phyloP scores from a whole-genome alignment of 2,888 invertebrate species.

The Kuschelorhynchus macadamiae region DNA sequence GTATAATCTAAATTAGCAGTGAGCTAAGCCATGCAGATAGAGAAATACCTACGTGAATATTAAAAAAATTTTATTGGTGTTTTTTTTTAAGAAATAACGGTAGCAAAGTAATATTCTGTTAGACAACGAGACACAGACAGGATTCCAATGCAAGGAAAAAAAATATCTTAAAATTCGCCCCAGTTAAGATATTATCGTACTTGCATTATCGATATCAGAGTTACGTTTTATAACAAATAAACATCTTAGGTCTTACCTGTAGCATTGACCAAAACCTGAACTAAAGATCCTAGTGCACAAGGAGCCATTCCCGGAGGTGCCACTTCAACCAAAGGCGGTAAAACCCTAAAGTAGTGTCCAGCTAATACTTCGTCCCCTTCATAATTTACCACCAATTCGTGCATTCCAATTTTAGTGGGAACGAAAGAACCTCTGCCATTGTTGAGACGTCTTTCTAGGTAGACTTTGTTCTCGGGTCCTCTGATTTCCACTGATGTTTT shows the following conservation, averaged over 20 bases:
- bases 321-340: constrained; percentile 89
- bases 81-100: too few relatives aligned
- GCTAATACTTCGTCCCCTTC: constrained; percentile 71
- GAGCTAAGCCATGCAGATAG: too few relatives aligned
- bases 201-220: too few relatives aligned
- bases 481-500: constrained; percentile 64
- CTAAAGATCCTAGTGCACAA: constrained; percentile 94
- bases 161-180: too few relatives aligned
- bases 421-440: constrained; percentile 88
- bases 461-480: constrained; percentile 66
- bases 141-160: too few relatives aligned
- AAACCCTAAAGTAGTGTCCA: constrained; percentile 86
- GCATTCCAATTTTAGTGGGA: constrained; percentile 94
- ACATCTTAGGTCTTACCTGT: constrained; percentile 77
- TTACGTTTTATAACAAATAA: constrained; percentile 2
- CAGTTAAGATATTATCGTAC: too few relatives aligned
- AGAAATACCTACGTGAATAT: too few relatives aligned
- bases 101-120: too few relatives aligned
- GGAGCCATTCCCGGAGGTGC: constrained; percentile 90
- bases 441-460: constrained; percentile 72
- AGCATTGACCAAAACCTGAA: constrained; percentile 93
- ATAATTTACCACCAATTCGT: constrained; percentile 78
- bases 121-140: too few relatives aligned
- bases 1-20: too few relatives aligned
- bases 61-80: too few relatives aligned